phyloP scores from a whole-genome alignment of 2,888 invertebrate species.

The Bugula neritina region DNA sequence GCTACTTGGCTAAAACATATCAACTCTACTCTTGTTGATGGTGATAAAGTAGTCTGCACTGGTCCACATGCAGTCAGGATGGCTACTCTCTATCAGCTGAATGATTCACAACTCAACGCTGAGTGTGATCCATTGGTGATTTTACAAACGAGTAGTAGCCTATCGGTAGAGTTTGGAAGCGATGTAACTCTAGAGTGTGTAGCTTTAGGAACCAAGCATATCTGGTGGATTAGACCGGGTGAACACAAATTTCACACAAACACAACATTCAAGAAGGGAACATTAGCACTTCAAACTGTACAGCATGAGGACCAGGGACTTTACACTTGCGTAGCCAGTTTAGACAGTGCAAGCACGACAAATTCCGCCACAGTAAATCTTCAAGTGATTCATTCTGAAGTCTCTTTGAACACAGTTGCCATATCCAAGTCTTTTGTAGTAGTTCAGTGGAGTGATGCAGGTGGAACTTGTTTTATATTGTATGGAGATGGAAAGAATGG shows the following conservation, averaged over 20 bases:
- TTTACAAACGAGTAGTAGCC: not conserved
- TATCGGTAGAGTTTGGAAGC: conserved; percentile 4
- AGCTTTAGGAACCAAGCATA: not conserved
- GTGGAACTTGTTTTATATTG: not conserved
- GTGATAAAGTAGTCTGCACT: not conserved
- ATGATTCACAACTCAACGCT: not conserved
- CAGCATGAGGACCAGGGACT: not conserved
- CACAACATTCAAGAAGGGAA: not conserved
- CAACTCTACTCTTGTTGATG: not conserved
- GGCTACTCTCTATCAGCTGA: conserved; percentile 4
- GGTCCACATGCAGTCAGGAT: conserved; percentile 9
- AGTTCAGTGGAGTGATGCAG: not conserved
- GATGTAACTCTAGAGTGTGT: not conserved
- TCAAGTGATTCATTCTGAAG: not conserved
- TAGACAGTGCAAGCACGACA: not conserved
- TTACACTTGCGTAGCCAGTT: conserved; percentile 1
- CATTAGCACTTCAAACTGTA: not conserved
- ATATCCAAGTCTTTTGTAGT: conserved; percentile 15
- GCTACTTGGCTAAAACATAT: conserved; percentile 1
- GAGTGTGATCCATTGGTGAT: not conserved
- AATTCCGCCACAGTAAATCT: conserved; percentile 1
- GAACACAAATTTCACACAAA: not conserved
- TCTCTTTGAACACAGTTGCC: not conserved
- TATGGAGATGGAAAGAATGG: not conserved
- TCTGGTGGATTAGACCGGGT: not conserved